phyloP scores from a whole-genome alignment of 1,140 invertebrate genomes.

The Monochamus saltuarius region DNA sequence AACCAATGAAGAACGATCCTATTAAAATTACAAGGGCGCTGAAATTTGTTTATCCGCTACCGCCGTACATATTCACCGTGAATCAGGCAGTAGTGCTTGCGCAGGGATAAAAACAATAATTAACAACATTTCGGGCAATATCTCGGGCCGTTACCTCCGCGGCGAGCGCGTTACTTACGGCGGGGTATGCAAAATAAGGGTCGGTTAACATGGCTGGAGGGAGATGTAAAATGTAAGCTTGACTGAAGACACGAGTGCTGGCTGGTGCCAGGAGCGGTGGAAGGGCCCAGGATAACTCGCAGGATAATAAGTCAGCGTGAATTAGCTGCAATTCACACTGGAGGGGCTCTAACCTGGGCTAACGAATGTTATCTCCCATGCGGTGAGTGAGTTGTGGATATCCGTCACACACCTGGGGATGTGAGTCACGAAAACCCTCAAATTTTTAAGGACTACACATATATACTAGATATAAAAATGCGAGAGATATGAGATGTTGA shows the following conservation, averaged over 20 bases:
- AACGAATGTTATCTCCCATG: constrained; percentile 21
- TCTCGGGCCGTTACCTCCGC: no score
- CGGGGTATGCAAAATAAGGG: constrained; percentile 27
- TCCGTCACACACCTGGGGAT: constrained; percentile 21
- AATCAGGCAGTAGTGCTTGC: no score
- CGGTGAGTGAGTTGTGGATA: constrained; percentile 19
- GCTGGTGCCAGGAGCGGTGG: constrained; percentile 29
- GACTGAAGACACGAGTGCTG: constrained; percentile 38
- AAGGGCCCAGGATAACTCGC: constrained; percentile 8
- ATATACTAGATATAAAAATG: no score
- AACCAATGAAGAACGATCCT: no score
- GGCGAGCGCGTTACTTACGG: background rate
- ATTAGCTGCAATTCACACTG: constrained; percentile 43
- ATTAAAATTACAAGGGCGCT: no score
- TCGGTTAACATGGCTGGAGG: constrained; percentile 40
- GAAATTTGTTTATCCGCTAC: no score
- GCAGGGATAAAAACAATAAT: no score
- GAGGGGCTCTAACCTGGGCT: constrained; percentile 24
- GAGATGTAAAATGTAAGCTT: constrained; percentile 42
- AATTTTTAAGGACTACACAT: no score
- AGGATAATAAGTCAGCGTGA: constrained; percentile 42
- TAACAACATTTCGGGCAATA: no score
- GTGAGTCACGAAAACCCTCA: constrained; percentile 16
- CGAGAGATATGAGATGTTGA: no score
- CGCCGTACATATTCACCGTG: no score